Evolutionary conservation across 2,113 vertebrate genomes (phyloP).

Genomic region (Pangasianodon hypophthalmus): DNA sequence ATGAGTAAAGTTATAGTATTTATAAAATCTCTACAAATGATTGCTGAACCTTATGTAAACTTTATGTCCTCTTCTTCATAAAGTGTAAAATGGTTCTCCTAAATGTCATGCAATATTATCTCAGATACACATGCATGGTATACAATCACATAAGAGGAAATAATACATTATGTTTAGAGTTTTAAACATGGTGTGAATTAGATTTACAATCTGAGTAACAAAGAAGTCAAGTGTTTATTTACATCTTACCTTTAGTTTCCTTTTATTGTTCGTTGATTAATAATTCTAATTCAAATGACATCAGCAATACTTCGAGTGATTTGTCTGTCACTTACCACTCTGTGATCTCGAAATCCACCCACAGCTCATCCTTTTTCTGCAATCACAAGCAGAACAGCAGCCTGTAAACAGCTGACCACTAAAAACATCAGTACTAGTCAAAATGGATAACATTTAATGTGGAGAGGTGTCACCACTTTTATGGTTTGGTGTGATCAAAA

Average conservation of each 20-base stretch:
- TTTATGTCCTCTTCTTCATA: background rate
- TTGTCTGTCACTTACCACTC: slow-evolving; percentile 73
- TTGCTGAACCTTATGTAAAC: background rate
- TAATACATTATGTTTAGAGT: background rate
- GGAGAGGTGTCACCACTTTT: background rate
- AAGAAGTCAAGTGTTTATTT: background rate
- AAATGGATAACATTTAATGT: background rate
- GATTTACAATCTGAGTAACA: background rate
- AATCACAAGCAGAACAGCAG: slow-evolving; percentile 31
- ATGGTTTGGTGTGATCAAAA: background rate
- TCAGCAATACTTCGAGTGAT: background rate
- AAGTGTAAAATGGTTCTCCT: background rate
- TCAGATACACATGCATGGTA: background rate
- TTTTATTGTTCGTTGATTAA: background rate
- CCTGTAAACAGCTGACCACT: background rate
- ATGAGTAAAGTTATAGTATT: background rate
- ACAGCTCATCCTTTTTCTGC: slow-evolving; percentile 72
- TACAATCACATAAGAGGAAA: background rate
- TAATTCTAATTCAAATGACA: background rate
- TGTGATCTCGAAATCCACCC: slow-evolving; percentile 78
- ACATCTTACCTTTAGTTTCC: background rate
- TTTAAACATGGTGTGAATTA: background rate
- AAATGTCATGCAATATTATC: background rate
- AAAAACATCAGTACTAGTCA: background rate
- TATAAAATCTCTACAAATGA: background rate